Evolutionary conservation across 2,888 invertebrate genomes (phyloP), one percentile per base, ranked within the genome.

Genomic region (Metallyticus violacea): DNA sequence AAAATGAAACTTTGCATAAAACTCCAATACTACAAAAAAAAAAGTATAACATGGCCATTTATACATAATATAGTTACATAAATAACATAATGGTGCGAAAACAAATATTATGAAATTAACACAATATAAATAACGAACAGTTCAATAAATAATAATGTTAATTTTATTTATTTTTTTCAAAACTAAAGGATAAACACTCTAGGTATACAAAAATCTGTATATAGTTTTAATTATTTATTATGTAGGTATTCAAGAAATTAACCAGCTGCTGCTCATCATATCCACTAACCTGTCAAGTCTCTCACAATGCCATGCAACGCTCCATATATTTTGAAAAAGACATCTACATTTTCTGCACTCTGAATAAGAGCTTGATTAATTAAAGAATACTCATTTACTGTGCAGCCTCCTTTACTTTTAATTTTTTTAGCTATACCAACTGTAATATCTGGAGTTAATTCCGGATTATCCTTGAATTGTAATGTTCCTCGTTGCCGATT

Each of bases 281-380:
- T 79, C 6, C 28, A 0, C 28, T 29, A 85, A 88, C 93, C 93
- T 89, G 93, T 91, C 25, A 94, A 89, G 89, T 94, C 94, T 26
- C 94, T 91, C 1, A 93, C 92, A 25, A 94, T 89, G 0, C 93
- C 93, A 87, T 92, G 91, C 62, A 94, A 88, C 9, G 93, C 91
- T 26, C 93, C 93, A 26, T 90, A 89, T 9, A 91, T 90, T 88
- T 90, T 90, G n/a, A 92, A 89, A 88, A 92, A 92, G 6, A 90
- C 88, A 77, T 90, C 89, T 76, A 92, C 91, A 86, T 92, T 91
- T 76, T 90, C 90, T 88, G 91, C 90, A 86, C 92, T 92, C 89
- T 93, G 91, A 84, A 92, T 90, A 6, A 93, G 89, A 28, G 90
- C 90, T 90, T 92, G 92, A 88, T 92, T 93, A 26, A 93, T 88